Evolutionary conservation across 2,888 invertebrate genomes (phyloP), one percentile per base, ranked within the genome.

Genomic region (Morpho helenor): DNA sequence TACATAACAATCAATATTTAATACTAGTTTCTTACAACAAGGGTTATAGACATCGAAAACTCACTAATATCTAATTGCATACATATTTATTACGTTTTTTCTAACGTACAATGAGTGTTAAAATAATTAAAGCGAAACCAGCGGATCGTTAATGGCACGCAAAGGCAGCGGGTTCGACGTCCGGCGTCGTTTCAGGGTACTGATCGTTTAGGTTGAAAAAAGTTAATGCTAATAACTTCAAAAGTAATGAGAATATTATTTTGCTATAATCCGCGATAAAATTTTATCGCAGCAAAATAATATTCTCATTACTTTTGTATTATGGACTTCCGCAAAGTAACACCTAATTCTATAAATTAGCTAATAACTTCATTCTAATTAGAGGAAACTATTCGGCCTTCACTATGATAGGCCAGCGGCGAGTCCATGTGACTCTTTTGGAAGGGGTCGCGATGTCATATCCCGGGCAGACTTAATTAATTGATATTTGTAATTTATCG

Each of bases 91-190:
- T 63, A 61, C 59, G 61, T 65, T 65, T 64, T 61, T 71, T 66
- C 70, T 74, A 77, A 71, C 68, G 61, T 60, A 73, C 77, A 80
- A 80, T 82, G 79, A 80, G 73, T 74, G 74, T 75, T 71, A 71
- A 74, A 76, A 75, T 77, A 75, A 84, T 82, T 79, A 76, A 73
- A 69, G 74, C 67, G 75, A 75, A 75, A 76, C 73, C 69, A 73
- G 69, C 66, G 70, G 75, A 77, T 76, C 71, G 74, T 74, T 70
- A 68, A 68, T 64, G 58, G 67, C 82, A 82, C 79, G 80, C 80
- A 73, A 84, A 64, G 58, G 72, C 71, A 67, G 72, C 68, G 70
- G 69, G 79, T 79, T 79, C 79, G 77, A 76, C 60, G 79, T 67
- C 77, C 78, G 72, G 56, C 57, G 59, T 52, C 66, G 66, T 77